Percentiles rank a stretch among this genome's conserved stretches.
phyloP scores from a whole-genome alignment of 2,113 vertebrate genomes.

The Aix galericulata region DNA sequence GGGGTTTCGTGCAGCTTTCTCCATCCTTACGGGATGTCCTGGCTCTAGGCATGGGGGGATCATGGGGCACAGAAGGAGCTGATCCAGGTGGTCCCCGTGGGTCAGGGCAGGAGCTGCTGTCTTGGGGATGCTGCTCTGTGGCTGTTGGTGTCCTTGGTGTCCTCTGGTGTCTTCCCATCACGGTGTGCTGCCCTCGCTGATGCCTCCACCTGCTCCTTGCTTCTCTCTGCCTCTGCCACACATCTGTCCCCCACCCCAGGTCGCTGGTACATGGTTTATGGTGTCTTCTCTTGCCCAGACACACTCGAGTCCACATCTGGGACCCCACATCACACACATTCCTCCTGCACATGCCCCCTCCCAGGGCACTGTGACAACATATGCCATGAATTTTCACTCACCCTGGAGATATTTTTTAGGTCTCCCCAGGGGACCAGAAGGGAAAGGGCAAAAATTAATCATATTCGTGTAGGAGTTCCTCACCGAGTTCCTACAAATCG shows the following conservation, averaged over 20 bases:
- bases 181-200: not conserved
- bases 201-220: not conserved
- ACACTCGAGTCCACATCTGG: not conserved
- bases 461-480: not conserved
- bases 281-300: not conserved
- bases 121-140: not conserved
- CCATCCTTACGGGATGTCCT: not conserved
- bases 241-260: not conserved
- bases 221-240: not conserved
- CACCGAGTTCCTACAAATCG: too few relatives aligned
- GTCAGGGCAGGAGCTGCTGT: not conserved
- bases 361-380: accelerated
- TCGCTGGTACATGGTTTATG: accelerated
- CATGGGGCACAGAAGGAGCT: not conserved
- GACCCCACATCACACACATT: accelerated
- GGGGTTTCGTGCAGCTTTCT: not conserved
- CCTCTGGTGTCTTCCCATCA: not conserved
- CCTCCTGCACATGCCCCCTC: not conserved
- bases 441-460: not conserved
- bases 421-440: not conserved
- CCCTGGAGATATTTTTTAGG: not conserved
- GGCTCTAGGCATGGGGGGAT: not conserved
- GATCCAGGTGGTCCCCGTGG: not conserved
- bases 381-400: not conserved
- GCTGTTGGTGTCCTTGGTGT: not conserved